Conservation (phyloP, 1,140 invertebrate genomes). For the Adelges cooleyi region DNA sequence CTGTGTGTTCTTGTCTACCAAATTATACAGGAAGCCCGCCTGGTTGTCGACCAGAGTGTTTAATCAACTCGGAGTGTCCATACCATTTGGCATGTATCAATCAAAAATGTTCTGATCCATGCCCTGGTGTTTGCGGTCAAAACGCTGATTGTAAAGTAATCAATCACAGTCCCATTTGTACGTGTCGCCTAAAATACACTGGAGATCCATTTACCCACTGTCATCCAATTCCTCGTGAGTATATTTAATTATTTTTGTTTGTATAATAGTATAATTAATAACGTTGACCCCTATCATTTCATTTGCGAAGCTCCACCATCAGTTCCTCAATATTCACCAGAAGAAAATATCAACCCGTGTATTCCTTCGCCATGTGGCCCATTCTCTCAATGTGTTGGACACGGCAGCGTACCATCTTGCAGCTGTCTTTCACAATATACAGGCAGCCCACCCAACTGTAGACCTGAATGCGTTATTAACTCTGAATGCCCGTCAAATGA, state of each 20-base stretch:
- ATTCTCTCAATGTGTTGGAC: constrained; percentile 43
- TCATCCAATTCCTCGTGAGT: constrained; percentile 40
- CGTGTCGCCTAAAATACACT: constrained; percentile 41
- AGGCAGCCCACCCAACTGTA: constrained; percentile 56
- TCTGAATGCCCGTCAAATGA: constrained; percentile 49
- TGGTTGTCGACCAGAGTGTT: constrained; percentile 43
- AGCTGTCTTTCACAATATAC: constrained; percentile 48
- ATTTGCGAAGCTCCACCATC: too few species aligned
- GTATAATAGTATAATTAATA: neutral
- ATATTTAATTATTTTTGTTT: neutral
- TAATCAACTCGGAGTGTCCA: constrained; percentile 42
- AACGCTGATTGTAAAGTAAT: constrained; percentile 44
- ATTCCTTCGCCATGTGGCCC: constrained; percentile 44
- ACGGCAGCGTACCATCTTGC: constrained; percentile 46
- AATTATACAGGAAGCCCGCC: constrained; percentile 44
- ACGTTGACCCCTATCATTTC: neutral
- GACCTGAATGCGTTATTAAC: constrained; percentile 55
- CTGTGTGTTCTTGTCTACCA: constrained; percentile 43
- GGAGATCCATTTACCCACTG: constrained; percentile 49
- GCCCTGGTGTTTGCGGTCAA: constrained; percentile 41
- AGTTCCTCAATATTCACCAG: constrained; percentile 33
- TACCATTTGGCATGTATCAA: constrained; percentile 41
- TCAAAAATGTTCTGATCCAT: constrained; percentile 45
- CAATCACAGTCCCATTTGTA: constrained; percentile 48
- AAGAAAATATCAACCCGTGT: constrained; percentile 37